Base-by-base conservation (phyloP, 1,140 invertebrate genomes). In the Latrodectus geometricus region DNA sequence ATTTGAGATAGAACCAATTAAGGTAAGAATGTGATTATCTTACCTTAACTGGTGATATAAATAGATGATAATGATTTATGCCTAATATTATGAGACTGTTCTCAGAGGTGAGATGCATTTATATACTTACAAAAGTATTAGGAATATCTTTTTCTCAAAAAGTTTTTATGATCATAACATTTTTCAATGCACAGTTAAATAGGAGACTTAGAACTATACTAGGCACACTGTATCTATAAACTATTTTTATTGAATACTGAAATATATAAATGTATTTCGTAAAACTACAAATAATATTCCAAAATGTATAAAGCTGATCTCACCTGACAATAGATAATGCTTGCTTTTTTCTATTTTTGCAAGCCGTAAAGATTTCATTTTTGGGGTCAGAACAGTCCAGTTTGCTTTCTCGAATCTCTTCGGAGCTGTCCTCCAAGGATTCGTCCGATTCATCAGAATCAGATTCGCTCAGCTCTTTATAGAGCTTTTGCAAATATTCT, bases 401-500 rank as follows among this genome's bases (percentile, higher is more conserved):
- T 11, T 11, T 23, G 15, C 12, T n/a, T 69, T 9, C n/a, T 3
- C n/a, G n/a, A 69, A 20, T 23, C 17, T 77, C 9, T 77, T 61
- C 56, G 9, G n/a, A 77, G 56, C 75, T 77, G 0, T 23, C 35
- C 9, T 20, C 12, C n/a, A 23, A 70, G 21, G 12, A 20, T 8
- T 70, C 72, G 17, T 23, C 75, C 9, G 75, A 77, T n/a, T 77
- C 54, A n/a, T 61, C 9, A 15, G 23, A 20, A 8, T 74, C 54
- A 8, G 35, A 75, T 17, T 14, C 11, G 9, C 17, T 75, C 9
- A 52, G 15, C 12, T 23, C 9, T 49, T 75, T 17, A 9, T n/a
- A 77, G 20, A 77, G 54, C 15, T 65, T 61, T 23, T 77, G 52
- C 7, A 77, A 48, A 65, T 65, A 77, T 23, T 49, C 48, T 21